These are phyloP conservation scores for Eupithecia abbreviata DNA, from an alignment of 2,888 invertebrate species.

Conservation along the genomic window DNA sequence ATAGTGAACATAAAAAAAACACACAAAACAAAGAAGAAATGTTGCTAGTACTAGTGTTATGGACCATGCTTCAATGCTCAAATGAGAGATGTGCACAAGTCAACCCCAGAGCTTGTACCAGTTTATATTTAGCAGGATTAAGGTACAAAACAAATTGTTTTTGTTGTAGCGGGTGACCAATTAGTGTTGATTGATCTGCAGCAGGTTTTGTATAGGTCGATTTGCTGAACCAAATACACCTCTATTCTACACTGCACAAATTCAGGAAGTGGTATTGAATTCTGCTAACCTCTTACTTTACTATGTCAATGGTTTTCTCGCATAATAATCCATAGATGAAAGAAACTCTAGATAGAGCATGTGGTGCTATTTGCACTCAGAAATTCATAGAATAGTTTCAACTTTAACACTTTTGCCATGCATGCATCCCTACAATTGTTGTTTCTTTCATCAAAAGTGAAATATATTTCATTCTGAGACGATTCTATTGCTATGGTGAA, in stretches of 20 bases:
- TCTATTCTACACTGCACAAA: neutral
- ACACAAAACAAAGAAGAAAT: slow-evolving; percentile 85
- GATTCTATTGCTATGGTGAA: too few relatives aligned
- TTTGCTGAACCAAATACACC: neutral
- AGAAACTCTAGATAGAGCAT: too few relatives aligned
- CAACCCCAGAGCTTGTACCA: slow-evolving; percentile 65
- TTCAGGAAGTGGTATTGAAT: neutral
- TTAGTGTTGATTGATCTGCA: slow-evolving; percentile 16
- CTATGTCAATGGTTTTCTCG: too few relatives aligned
- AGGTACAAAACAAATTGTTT: slow-evolving; percentile 36
- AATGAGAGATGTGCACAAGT: slow-evolving; percentile 68
- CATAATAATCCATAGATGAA: too few relatives aligned
- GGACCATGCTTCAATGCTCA: slow-evolving; percentile 79
- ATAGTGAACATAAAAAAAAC: slow-evolving; percentile 89
- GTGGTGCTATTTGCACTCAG: too few relatives aligned
- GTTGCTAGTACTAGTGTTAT: slow-evolving; percentile 82
- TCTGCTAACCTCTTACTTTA: too few relatives aligned
- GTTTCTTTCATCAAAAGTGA: too few relatives aligned
- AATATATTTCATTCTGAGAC: too few relatives aligned
- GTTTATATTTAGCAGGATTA: slow-evolving; percentile 32
- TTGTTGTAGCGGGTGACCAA: slow-evolving; percentile 33
- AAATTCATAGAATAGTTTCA: too few relatives aligned
- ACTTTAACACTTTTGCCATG: too few relatives aligned
- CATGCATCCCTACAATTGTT: too few relatives aligned
- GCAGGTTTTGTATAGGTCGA: slow-evolving; percentile 11